A percentile compares a stretch with the other conserved stretches of the same genome.
These are phyloP conservation scores for Astyanax mexicanus DNA, from an alignment of 2,797 vertebrate species.

Conservation along the genomic window DNA sequence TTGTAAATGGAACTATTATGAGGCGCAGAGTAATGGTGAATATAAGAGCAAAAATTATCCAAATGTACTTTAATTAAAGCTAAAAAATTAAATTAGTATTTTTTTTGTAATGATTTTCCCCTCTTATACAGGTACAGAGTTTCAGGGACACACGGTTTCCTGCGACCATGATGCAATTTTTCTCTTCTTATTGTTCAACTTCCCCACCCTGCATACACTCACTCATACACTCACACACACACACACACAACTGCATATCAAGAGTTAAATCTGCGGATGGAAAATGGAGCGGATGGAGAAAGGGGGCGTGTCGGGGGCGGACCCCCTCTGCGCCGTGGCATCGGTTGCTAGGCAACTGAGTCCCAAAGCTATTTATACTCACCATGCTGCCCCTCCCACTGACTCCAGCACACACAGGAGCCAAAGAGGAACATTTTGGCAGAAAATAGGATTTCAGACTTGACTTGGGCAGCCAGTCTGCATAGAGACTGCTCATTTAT, in stretches of 20 bases:
- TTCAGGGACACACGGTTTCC: too few relatives aligned
- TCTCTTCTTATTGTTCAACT: neutral
- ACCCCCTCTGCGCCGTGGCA: conserved; percentile 83
- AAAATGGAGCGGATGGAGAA: conserved; percentile 81
- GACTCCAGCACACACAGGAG: conserved; percentile 72
- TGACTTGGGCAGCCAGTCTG: conserved; percentile 18
- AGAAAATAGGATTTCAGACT: conserved; percentile 59
- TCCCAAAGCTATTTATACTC: conserved; percentile 86
- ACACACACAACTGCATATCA: conserved; percentile 58
- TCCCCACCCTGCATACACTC: neutral
- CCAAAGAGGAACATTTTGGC: conserved; percentile 61
- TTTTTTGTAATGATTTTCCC: too few relatives aligned
- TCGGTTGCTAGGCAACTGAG: conserved; percentile 86
- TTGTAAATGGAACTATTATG: too few relatives aligned
- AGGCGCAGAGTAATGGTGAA: too few relatives aligned
- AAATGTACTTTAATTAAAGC: too few relatives aligned
- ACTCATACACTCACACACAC: conserved; percentile 17
- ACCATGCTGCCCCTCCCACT: conserved; percentile 77
- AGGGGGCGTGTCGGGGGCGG: conserved; percentile 83
- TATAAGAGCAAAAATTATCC: too few relatives aligned
- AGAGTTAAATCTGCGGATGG: conserved; percentile 70
- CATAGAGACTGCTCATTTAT: conserved; percentile 1
- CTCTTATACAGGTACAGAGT: too few relatives aligned
- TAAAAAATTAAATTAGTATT: too few relatives aligned
- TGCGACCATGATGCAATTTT: too few relatives aligned